A percentile compares a stretch with the other conserved stretches of the same genome.
Conservation (phyloP, 2,888 invertebrate species). For the Bellardia pandia region DNA sequence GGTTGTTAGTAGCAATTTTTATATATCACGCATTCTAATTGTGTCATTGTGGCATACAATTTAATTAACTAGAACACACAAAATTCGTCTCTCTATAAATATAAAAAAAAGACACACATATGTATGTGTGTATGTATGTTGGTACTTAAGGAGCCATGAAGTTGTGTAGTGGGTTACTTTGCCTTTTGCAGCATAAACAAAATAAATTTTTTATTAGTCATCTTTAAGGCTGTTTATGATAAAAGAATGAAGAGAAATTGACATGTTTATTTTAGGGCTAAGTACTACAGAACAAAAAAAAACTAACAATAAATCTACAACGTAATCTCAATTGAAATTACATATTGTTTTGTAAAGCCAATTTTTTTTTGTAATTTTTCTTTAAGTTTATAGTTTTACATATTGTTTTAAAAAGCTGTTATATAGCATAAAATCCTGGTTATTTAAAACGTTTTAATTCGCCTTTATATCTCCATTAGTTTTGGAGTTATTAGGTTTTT, state of each 20-base stretch:
- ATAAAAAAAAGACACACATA: not conserved
- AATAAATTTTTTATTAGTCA: conserved; percentile 45
- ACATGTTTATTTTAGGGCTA: not conserved
- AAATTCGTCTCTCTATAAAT: conserved; percentile 7
- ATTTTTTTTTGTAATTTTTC: not conserved
- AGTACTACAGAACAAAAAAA: too few species aligned
- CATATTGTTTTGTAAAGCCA: too few species aligned
- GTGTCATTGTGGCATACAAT: conserved; percentile 74
- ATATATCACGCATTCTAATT: conserved; percentile 70
- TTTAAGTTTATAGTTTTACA: not conserved
- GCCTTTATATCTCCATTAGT: not conserved
- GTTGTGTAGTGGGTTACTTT: conserved; percentile 39
- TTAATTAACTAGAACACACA: conserved; percentile 74
- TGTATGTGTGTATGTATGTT: conserved; percentile 1
- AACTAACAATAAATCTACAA: too few species aligned
- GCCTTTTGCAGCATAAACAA: not conserved
- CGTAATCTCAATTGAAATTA: too few species aligned
- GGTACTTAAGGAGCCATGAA: conserved; percentile 62
- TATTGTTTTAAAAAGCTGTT: not conserved
- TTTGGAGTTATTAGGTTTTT: not conserved
- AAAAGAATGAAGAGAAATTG: not conserved
- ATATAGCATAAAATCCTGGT: not conserved
- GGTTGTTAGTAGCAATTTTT: conserved; percentile 59
- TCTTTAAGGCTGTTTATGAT: not conserved
- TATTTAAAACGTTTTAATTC: not conserved